A percentile compares a stretch with the other conserved stretches of the same genome.
These are phyloP conservation scores for Ceyx margarethae DNA, from an alignment of 2,113 vertebrate species.

Conservation along the genomic window DNA sequence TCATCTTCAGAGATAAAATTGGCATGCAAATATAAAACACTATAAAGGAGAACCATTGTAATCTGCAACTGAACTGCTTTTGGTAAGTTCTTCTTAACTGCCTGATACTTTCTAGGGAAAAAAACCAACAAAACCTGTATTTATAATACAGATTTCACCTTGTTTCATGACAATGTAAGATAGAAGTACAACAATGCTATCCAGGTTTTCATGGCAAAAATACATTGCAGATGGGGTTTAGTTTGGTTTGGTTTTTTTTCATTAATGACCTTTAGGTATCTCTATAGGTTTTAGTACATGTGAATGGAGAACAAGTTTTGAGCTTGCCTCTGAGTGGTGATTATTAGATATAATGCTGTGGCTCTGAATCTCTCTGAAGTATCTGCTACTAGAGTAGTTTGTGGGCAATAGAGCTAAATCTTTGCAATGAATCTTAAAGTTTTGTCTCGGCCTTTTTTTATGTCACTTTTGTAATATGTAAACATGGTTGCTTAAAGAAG, in stretches of 20 bases:
- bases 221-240: not conserved
- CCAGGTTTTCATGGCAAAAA: not conserved
- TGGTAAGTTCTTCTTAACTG: not conserved
- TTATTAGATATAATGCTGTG: not conserved
- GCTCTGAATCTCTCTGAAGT: not conserved
- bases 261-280: not conserved
- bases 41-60: not conserved
- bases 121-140: not conserved
- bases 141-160: not conserved
- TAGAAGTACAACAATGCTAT: not conserved
- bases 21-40: not conserved
- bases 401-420: not conserved
- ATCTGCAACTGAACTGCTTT: not conserved
- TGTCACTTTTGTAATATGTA: not conserved
- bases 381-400: not conserved
- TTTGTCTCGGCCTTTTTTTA: not conserved
- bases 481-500: not conserved
- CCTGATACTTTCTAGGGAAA: not conserved
- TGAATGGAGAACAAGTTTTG: not conserved
- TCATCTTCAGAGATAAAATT: conserved; percentile 5
- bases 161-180: not conserved
- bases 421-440: not conserved
- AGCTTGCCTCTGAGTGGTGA: not conserved
- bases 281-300: not conserved
- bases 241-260: not conserved